These are phyloP conservation scores for Erpetoichthys calabaricus DNA, from an alignment of 2,797 vertebrate genomes.

Conservation along the genomic window DNA sequence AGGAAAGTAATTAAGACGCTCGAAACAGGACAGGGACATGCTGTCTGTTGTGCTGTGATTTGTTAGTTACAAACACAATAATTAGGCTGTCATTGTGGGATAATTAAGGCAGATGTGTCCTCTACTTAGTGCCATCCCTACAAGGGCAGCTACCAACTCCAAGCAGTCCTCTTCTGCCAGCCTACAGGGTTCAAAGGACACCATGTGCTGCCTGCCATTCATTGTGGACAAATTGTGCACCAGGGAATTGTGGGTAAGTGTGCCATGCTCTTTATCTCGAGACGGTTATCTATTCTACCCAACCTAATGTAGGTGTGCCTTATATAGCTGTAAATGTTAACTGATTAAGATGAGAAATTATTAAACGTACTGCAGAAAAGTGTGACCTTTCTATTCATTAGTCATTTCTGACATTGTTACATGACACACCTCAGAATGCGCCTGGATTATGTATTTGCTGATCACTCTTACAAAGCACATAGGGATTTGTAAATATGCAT, in stretches of 20 bases:
- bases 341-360: no score
- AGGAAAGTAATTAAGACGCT: conserved; percentile 99
- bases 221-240: conserved; percentile 11
- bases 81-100: conserved; percentile 99
- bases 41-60: conserved; percentile 99
- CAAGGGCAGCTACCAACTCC: conserved; percentile 39
- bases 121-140: conserved; percentile 52
- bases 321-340: no score
- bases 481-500: no score
- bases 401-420: no score
- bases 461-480: no score
- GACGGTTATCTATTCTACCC: no score
- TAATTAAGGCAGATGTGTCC: conserved; percentile 98
- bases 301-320: no score
- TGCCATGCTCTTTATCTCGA: not conserved
- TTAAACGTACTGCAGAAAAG: no score
- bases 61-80: conserved; percentile 99
- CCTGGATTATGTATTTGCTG: no score
- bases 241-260: conserved; percentile 7
- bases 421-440: no score
- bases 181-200: conserved; percentile 38
- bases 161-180: conserved; percentile 31
- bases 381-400: no score
- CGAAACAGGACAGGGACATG: conserved; percentile 97
- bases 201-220: conserved; percentile 22